Conservation (phyloP, 1,140 invertebrate genomes). For the Habropoda laboriosa region DNA sequence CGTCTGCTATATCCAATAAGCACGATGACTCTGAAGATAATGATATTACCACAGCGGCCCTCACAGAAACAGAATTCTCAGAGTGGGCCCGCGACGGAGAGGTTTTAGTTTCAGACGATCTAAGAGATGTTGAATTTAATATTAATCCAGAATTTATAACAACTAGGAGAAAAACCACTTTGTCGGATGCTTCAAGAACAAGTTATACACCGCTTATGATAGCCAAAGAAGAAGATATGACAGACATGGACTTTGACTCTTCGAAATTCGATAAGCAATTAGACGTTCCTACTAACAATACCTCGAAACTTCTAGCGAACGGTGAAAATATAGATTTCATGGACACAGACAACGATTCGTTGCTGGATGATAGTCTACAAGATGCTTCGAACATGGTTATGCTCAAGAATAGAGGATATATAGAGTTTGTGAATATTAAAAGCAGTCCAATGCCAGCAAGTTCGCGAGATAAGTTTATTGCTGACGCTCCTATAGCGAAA, state of each 20-base stretch:
- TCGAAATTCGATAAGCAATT: constrained; percentile 71
- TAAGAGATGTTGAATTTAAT: constrained; percentile 85
- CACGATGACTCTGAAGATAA: constrained; percentile 81
- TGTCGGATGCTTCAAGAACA: neutral
- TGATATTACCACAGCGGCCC: constrained; percentile 85
- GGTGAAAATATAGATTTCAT: constrained; percentile 87
- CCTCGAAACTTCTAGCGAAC: constrained; percentile 77
- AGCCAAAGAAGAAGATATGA: constrained; percentile 76
- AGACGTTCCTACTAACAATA: constrained; percentile 74
- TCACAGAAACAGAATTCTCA: constrained; percentile 92
- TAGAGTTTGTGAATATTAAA: constrained; percentile 85
- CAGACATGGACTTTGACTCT: constrained; percentile 72
- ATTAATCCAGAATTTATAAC: constrained; percentile 83
- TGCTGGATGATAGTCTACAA: constrained; percentile 83
- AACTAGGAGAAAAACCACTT: constrained; percentile 75
- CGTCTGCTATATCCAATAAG: constrained; percentile 75
- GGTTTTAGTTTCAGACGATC: constrained; percentile 86
- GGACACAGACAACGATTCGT: constrained; percentile 87
- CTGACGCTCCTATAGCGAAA: constrained; percentile 75
- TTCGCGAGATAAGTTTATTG: constrained; percentile 5
- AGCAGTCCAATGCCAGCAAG: neutral
- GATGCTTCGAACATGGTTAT: constrained; percentile 81
- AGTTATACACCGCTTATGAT: constrained; percentile 65
- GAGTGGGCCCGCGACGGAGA: constrained; percentile 92
- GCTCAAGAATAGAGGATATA: constrained; percentile 85